Evolutionary conservation across 2,113 vertebrate species (phyloP).

Genomic region (Drymodes brunneopygia): DNA sequence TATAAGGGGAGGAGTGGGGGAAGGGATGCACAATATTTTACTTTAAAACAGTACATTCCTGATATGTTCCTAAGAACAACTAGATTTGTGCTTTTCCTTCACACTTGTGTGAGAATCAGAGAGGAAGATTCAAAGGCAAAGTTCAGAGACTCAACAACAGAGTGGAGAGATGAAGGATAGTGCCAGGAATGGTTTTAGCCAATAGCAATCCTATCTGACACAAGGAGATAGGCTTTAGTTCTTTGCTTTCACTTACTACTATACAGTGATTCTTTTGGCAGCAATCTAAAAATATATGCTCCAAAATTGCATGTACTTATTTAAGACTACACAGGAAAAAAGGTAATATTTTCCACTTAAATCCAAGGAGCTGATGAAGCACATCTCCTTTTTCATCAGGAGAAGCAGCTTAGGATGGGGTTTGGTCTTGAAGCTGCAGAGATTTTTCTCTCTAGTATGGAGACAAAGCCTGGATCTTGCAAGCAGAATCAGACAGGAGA

Average conservation of each 20-base stretch:
- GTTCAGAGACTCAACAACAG: background rate
- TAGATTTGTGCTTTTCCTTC: background rate
- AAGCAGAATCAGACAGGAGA: background rate
- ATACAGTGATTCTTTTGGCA: background rate
- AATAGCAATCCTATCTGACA: background rate
- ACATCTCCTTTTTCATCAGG: background rate
- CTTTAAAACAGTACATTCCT: background rate
- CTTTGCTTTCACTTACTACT: background rate
- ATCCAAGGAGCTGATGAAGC: background rate
- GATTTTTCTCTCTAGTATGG: background rate
- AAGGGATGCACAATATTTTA: background rate
- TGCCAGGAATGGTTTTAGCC: background rate
- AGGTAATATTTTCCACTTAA: background rate
- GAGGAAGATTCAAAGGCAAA: background rate
- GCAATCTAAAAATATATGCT: background rate
- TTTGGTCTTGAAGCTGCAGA: rapidly evolving
- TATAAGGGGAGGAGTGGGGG: background rate
- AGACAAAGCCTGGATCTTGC: background rate
- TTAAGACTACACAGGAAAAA: background rate
- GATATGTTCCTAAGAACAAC: background rate
- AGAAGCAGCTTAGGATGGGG: background rate
- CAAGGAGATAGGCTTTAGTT: background rate
- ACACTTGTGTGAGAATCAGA: background rate
- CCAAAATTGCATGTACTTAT: background rate
- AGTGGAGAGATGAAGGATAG: background rate